phyloP scores from a whole-genome alignment of 2,888 invertebrate genomes.

The Thereva nobilitata region DNA sequence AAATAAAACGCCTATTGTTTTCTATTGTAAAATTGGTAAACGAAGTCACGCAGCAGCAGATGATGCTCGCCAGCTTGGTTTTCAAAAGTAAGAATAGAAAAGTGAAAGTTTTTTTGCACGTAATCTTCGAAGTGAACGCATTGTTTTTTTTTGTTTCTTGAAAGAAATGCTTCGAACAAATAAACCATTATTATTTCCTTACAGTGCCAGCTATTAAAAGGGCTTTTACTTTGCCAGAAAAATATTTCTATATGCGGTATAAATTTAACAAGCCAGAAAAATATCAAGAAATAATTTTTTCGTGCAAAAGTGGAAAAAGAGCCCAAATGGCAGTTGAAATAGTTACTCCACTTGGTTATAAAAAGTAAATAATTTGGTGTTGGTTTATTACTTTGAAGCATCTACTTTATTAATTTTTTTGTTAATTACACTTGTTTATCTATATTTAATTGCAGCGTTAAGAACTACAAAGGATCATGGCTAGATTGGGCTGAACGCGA shows the following conservation, averaged over 20 bases:
- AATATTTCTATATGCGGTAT: conserved; percentile 44
- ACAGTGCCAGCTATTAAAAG: conserved; percentile 32
- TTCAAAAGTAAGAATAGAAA: conserved; percentile 35
- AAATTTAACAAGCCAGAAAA: conserved; percentile 60
- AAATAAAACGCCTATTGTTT: conserved; percentile 62
- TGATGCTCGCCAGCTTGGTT: conserved; percentile 30
- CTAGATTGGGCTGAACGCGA: conserved; percentile 54
- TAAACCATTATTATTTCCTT: conserved; percentile 42
- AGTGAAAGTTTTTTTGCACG: neutral
- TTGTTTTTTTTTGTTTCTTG: neutral
- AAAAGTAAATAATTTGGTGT: conserved; percentile 39
- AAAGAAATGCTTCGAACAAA: conserved; percentile 44
- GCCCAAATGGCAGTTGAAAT: conserved; percentile 66
- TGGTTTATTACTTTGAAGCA: conserved; percentile 1
- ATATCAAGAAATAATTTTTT: conserved; percentile 66
- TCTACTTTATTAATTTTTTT: neutral
- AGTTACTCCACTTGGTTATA: conserved; percentile 51
- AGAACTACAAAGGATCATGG: conserved; percentile 55
- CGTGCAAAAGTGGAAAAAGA: conserved; percentile 70
- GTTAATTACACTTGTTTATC: neutral
- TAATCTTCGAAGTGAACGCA: neutral
- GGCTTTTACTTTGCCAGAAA: conserved; percentile 31
- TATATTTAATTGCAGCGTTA: conserved; percentile 44
- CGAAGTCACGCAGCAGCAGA: conserved; percentile 32
- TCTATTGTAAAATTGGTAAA: conserved; percentile 35